Evolutionary conservation across 2,797 vertebrate species (phyloP), one percentile per base, ranked within the genome.

Genomic region (Rhinoraja longicauda): DNA sequence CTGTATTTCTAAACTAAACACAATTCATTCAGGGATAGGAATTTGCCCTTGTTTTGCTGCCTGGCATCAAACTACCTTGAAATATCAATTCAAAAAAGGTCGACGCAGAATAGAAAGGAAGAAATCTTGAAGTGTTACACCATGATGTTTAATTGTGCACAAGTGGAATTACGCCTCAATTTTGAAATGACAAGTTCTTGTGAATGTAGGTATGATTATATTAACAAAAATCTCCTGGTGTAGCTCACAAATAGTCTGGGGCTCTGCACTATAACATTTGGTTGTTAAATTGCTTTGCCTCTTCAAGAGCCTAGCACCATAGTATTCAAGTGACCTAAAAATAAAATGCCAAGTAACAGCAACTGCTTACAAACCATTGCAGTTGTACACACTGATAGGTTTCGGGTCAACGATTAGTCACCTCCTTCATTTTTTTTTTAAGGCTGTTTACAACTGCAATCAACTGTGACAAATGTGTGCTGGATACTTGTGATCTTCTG

Each of bases 401-500:
- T 88, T 29, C 29, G 39, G 59, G 57, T 86, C 82, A 64, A 57
- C 57, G 76, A 93, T n/a, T 53, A 45, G 92, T 32, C 8, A 64
- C 32, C 4, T 57, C 75, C n/a, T 93, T 19, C 45, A 79, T 12
- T 45, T 57, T n/a, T n/a, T n/a, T 53, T 93, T 75, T 76, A 88
- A 36, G n/a, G 59, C 62, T 67, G 84, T 88, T 88, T 88, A 67
- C 84, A 64, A 36, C n/a, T 88, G 59, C 19, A 88, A 67, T 88
- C 13, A 64, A 67, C 84, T 88, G 84, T 67, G 62, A 88, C 84
- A 88, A 19, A 21, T 67, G 62, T 88, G 15, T 67, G 59, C 7
- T 67, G 0, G 26, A 59, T 84, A 59, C 53, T 1, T 32, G 84
- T 21, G 57, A 21, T 62, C n/a, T 21, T 86, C 57, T 32, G 13